phyloP scores from a whole-genome alignment of 2,797 vertebrate genomes.

The Scyliorhinus canicula region DNA sequence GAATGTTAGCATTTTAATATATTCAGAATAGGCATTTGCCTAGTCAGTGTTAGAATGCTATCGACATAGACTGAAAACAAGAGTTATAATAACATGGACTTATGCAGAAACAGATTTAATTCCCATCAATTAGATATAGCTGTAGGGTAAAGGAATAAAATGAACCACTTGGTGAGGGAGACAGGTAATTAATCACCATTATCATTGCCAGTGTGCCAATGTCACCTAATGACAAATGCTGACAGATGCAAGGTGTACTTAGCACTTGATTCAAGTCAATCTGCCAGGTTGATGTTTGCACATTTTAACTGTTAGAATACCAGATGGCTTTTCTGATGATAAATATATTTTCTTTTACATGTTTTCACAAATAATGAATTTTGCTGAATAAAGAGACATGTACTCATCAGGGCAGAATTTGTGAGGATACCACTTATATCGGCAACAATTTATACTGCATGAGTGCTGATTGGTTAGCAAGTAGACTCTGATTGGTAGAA shows the following conservation, averaged over 20 bases:
- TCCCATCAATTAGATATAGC: background rate
- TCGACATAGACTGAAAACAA: background rate
- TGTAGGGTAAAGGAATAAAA: background rate
- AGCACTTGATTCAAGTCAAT: background rate
- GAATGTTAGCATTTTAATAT: background rate
- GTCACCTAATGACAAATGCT: slow-evolving; percentile 3
- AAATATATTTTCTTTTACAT: background rate
- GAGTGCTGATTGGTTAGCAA: too few relatives aligned
- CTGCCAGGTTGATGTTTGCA: background rate
- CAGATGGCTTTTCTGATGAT: background rate
- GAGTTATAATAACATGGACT: background rate
- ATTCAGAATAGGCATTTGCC: background rate
- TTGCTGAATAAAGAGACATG: too few relatives aligned
- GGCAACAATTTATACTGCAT: too few relatives aligned
- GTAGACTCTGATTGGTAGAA: too few relatives aligned
- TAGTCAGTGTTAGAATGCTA: background rate
- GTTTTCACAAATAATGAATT: background rate
- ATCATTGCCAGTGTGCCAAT: background rate
- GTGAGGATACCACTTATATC: too few relatives aligned
- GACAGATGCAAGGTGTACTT: slow-evolving; percentile 17
- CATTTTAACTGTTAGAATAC: background rate
- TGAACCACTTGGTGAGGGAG: slow-evolving; percentile 14
- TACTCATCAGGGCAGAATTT: too few relatives aligned
- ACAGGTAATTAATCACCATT: background rate
- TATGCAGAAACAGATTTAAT: background rate